Conservation (phyloP, 2,888 invertebrate species). For the Stegophylla sp. region DNA sequence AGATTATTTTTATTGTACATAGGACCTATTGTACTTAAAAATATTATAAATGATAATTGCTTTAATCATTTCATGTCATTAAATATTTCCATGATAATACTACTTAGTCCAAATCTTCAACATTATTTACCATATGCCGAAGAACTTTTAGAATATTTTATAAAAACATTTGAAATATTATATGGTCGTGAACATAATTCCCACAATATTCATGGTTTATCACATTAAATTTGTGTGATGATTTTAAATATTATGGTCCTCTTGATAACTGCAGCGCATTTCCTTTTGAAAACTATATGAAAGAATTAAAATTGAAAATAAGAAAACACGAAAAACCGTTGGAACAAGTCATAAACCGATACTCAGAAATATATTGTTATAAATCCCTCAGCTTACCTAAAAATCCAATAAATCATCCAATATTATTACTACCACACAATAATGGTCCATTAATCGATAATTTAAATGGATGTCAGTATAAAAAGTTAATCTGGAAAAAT, state of each 20-base stretch:
- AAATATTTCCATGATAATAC: neutral
- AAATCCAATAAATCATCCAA: neutral
- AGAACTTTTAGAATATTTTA: conserved; percentile 19
- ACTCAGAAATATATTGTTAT: neutral
- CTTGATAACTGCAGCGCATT: neutral
- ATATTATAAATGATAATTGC: neutral
- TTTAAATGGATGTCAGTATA: neutral
- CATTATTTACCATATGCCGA: conserved; percentile 7
- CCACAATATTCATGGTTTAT: neutral
- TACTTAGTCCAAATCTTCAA: conserved; percentile 2
- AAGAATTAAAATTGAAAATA: neutral
- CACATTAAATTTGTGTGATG: neutral
- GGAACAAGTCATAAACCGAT: neutral
- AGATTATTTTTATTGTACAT: no score
- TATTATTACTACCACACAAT: neutral
- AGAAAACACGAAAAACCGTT: neutral
- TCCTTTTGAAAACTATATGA: neutral
- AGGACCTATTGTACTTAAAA: no score
- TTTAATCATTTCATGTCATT: no score
- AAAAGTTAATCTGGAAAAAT: neutral
- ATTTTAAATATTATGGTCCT: neutral
- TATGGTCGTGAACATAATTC: neutral
- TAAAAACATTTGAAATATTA: neutral
- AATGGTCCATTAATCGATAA: neutral
- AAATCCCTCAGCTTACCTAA: neutral